A percentile compares a stretch with the other conserved stretches of the same genome.
Conservation (phyloP, 2,797 vertebrate species). For the Enteromius trimaculatus region DNA sequence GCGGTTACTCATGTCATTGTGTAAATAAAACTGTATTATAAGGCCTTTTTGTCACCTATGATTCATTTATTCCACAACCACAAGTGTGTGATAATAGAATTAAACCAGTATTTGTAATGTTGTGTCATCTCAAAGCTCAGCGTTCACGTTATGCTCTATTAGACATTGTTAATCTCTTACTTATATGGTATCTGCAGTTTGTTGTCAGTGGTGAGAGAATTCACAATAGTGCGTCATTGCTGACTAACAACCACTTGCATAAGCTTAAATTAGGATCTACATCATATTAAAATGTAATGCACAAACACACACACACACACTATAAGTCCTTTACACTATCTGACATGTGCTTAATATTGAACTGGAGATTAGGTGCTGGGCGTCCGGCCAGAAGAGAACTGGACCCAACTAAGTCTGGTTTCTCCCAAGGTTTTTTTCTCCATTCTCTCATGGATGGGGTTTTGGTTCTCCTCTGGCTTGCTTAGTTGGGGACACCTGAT, state of each 20-base stretch:
- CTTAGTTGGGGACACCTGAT: no score
- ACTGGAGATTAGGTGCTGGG: no score
- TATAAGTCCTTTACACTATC: no score
- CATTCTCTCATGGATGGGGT: no score
- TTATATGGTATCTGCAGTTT: not conserved
- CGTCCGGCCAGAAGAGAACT: no score
- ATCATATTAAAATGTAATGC: no score
- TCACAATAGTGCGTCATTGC: not conserved
- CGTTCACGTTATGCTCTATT: not conserved
- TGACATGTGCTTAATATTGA: no score
- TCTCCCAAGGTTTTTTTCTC: no score
- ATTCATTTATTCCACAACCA: not conserved
- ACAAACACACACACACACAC: no score
- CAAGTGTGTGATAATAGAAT: slow-evolving; percentile 11
- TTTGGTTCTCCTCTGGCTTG: no score
- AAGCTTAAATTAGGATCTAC: no score
- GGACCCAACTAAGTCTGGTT: no score
- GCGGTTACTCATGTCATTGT: not conserved
- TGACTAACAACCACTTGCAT: not conserved
- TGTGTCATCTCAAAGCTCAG: not conserved
- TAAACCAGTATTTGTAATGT: not conserved
- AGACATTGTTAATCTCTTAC: not conserved
- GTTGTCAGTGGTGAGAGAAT: not conserved
- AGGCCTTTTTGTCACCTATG: not conserved
- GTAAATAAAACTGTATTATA: not conserved